A percentile compares a stretch with the other conserved stretches of the same genome.
Conservation (phyloP, 2,888 invertebrate genomes). For the Tubiluchus corallicola region DNA sequence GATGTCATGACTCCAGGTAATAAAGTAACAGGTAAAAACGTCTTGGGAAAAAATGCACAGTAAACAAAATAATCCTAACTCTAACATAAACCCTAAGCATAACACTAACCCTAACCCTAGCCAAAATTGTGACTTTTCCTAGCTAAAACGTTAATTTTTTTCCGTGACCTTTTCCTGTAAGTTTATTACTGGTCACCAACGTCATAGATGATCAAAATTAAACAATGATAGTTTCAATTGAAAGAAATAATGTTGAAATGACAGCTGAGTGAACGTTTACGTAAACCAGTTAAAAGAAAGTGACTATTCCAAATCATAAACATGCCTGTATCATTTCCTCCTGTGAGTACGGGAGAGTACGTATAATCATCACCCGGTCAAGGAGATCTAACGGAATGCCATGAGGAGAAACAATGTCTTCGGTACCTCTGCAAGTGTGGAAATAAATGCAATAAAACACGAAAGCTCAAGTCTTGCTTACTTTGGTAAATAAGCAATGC, state of each 20-base stretch:
- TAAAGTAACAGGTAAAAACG: too few species aligned
- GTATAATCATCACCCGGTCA: constrained; percentile 79
- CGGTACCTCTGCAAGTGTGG: constrained; percentile 33
- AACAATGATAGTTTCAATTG: too few species aligned
- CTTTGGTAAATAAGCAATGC: neutral
- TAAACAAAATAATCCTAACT: too few species aligned
- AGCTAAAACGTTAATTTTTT: too few species aligned
- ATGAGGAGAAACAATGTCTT: constrained; percentile 62
- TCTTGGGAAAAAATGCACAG: too few species aligned
- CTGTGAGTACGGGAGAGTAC: constrained; percentile 66
- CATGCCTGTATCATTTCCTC: constrained; percentile 46
- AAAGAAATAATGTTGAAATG: constrained; percentile 9
- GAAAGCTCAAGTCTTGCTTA: neutral
- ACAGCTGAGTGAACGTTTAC: neutral
- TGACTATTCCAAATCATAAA: neutral
- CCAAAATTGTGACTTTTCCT: too few species aligned
- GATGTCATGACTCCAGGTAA: too few species aligned
- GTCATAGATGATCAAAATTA: too few species aligned
- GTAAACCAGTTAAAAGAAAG: neutral
- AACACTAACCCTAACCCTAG: too few species aligned
- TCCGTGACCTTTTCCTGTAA: too few species aligned
- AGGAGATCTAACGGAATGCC: constrained; percentile 89
- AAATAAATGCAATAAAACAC: neutral
- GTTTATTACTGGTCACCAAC: too few species aligned
- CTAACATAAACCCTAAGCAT: too few species aligned